These are phyloP conservation scores for Dasysyrphus albostriatus DNA, from an alignment of 2,888 invertebrate genomes.

Conservation along the genomic window DNA sequence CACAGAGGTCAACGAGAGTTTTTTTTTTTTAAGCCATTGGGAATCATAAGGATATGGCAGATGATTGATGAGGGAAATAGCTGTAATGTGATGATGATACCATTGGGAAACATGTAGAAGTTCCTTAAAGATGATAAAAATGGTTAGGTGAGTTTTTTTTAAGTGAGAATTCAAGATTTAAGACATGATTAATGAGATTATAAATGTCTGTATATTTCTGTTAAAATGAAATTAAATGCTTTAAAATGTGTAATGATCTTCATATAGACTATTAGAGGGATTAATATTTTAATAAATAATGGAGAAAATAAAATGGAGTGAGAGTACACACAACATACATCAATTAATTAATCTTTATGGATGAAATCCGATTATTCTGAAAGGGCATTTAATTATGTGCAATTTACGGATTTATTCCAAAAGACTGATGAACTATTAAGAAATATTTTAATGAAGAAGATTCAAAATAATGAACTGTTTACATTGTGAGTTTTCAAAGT, in stretches of 20 bases:
- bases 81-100: slow-evolving; percentile 44
- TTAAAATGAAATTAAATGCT: not conserved
- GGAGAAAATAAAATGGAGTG: not conserved
- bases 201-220: not conserved
- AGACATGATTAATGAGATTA: slow-evolving; percentile 43
- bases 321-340: not conserved
- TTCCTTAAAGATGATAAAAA: slow-evolving; percentile 19
- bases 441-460: too few species aligned
- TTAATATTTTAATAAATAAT: not conserved
- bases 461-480: too few species aligned
- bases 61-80: slow-evolving; percentile 57
- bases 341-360: not conserved
- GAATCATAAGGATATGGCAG: slow-evolving; percentile 38
- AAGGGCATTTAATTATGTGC: too few species aligned
- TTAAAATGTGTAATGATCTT: not conserved
- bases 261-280: not conserved
- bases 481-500: too few species aligned
- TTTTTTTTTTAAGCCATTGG: slow-evolving; percentile 17
- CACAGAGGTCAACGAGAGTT: slow-evolving; percentile 25
- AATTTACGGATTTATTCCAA: not conserved
- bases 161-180: slow-evolving; percentile 7
- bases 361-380: not conserved
- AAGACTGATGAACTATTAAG: too few species aligned
- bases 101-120: slow-evolving; percentile 3
- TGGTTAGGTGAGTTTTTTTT: not conserved